Evolutionary conservation across 2,888 invertebrate genomes (phyloP).

Genomic region (Patella caerulea): DNA sequence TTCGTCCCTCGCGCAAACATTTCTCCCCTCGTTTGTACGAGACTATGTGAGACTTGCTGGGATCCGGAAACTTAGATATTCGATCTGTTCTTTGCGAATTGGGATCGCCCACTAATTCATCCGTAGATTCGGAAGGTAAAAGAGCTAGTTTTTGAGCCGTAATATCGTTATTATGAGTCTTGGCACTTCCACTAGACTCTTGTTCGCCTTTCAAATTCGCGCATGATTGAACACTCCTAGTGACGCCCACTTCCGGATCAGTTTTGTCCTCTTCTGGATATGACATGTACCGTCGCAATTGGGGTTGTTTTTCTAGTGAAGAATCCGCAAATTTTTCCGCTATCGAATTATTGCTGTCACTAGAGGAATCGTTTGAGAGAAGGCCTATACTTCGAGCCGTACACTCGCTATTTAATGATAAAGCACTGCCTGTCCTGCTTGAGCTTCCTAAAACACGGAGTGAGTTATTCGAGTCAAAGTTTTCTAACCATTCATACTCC

Average conservation of each 20-base stretch:
- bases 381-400: conserved; percentile 61
- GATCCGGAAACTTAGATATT: conserved; percentile 9
- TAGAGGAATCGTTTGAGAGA: conserved; percentile 60
- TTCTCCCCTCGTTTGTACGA: conserved; percentile 34
- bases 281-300: conserved; percentile 39
- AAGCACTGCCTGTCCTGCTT: conserved; percentile 55
- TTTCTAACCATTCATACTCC: conserved; percentile 40
- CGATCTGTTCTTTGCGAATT: neutral
- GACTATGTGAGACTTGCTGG: conserved; percentile 25
- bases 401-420: conserved; percentile 61
- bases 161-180: neutral
- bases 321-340: conserved; percentile 23
- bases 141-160: conserved; percentile 22
- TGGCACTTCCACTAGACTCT: conserved; percentile 10
- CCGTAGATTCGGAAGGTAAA: conserved; percentile 25
- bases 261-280: conserved; percentile 36
- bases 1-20: conserved; percentile 47
- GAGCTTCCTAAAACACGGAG: conserved; percentile 39
- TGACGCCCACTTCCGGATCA: conserved; percentile 20
- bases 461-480: conserved; percentile 32
- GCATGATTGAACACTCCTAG: conserved; percentile 40
- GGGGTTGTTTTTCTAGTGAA: conserved; percentile 15
- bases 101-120: conserved; percentile 3
- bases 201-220: conserved; percentile 38
- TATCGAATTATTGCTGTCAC: conserved; percentile 20